Conservation (phyloP, 2,113 vertebrate species). For the Pterocles burchelli region DNA sequence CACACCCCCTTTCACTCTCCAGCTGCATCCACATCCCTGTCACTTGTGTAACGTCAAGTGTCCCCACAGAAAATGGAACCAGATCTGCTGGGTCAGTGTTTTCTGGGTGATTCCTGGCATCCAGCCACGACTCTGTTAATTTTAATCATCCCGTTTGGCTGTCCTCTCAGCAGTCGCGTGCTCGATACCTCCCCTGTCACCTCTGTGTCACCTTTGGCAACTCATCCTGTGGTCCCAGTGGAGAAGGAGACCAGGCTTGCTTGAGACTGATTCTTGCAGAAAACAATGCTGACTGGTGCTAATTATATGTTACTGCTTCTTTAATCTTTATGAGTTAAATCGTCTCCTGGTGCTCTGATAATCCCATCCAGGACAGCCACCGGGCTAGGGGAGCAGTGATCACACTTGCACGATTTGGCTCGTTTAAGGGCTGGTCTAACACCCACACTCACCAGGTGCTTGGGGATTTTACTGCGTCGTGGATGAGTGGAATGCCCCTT, state of each 20-base stretch:
- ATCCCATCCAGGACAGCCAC: background rate
- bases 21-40: background rate
- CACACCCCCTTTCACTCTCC: accelerated
- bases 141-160: background rate
- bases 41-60: background rate
- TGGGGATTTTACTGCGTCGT: background rate
- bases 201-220: background rate
- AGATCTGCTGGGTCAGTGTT: background rate
- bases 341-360: background rate
- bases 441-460: background rate
- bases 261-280: background rate
- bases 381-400: background rate
- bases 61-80: background rate
- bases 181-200: background rate
- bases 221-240: background rate
- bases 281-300: background rate
- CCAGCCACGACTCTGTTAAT: background rate
- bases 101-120: background rate
- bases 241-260: background rate
- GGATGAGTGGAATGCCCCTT: too few species aligned
- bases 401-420: background rate
- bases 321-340: background rate
- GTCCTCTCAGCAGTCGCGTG: background rate
- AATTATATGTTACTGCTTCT: background rate
- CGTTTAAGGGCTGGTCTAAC: background rate